Base-by-base conservation (phyloP, 2,797 vertebrate species). In the Enteromius paludinosus region DNA sequence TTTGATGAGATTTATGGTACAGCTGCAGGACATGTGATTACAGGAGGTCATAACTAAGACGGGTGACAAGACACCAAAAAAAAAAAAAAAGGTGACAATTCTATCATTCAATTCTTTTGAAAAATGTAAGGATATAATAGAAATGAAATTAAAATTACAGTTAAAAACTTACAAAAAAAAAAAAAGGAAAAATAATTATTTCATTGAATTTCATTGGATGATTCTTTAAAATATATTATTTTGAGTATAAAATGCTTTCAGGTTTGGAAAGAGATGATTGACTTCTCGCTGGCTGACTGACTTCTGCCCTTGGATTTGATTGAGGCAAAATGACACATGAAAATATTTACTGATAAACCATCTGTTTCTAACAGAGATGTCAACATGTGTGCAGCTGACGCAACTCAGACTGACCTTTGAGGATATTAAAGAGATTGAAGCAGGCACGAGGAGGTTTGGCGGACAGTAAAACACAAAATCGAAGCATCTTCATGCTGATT, bases 1-100 rank as follows among this genome's bases (percentile, higher is more conserved):
- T 82, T 82, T 84, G 54, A 70, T 80, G 69, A 84, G 23, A 77
- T 59, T 84, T 56, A 59, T 62, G 71, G 52, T 49, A 68, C 38
- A 74, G 33, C 62, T 14, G 38, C 25, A 76, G 28, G 45, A 28
- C 71, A 7, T 69, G 30, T 77, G 56, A 85, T 72, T 75, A 79
- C 54, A 73, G 54, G 52, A 43, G 5, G 28, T 23, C 54, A 82
- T 86, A 79, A 72, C 62, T 33, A 23, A 35, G 9, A 64, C 33
- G 64, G 43, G 56, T 43, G 41, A 30, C 59, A 65, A n/a, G 18
- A 78, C 6, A 64, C 4, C 0, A 3, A 17, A 8, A 71, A 66
- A 68, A 41, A 69, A 14, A 12, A 54, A 25, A 74, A 65, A 45
- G 10, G 17, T 65, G 28, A 30, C 33, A 54, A 12, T 52, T 30